Evolutionary conservation across 2,888 invertebrate genomes (phyloP), one percentile per base, ranked within the genome.

Genomic region (Germaria angustata): DNA sequence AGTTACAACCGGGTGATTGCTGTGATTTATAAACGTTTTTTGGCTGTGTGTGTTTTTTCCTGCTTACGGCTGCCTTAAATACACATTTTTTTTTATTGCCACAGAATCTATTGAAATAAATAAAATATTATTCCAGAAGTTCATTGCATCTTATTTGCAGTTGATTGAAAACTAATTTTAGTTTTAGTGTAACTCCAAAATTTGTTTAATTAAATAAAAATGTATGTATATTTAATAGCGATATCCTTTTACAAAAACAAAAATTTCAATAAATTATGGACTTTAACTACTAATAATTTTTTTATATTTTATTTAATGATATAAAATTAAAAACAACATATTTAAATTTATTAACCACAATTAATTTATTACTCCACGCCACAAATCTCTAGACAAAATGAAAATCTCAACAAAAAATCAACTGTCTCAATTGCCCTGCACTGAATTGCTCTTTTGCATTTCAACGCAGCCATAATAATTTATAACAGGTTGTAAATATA

Each of bases 401-500:
- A 65, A 63, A 71, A 57, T 46, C 32, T 39, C 15, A 53, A 36
- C n/a, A 63, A 39, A 63, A 63, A 22, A 68, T 49, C 15, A 66
- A 59, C 44, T 15, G 34, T 15, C 13, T 44, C 57, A 36, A 57
- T 32, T 46, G 55, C 11, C 24, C 20, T 55, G 36, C 36, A 32
- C 34, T 55, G 20, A 34, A 44, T 15, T 57, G 44, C 46, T 28
- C 17, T 39, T 65, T 44, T 46, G 46, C 17, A 36, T 44, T 44
- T 28, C 36, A 66, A 41, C 55, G 9, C 55, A 28, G 24, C 9
- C 55, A 66, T 75, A 34, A 53, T 69, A 77, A 77, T 53, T 69
- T 69, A 68, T 61, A 69, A 61, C 77, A 81, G 61, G 61, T 72
- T 81, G 81, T 82, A 82, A 82, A 82, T 79, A 79, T 79, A 79